Conservation (phyloP, 2,113 vertebrate genomes). For the Cyprinodon brontotheroides region DNA sequence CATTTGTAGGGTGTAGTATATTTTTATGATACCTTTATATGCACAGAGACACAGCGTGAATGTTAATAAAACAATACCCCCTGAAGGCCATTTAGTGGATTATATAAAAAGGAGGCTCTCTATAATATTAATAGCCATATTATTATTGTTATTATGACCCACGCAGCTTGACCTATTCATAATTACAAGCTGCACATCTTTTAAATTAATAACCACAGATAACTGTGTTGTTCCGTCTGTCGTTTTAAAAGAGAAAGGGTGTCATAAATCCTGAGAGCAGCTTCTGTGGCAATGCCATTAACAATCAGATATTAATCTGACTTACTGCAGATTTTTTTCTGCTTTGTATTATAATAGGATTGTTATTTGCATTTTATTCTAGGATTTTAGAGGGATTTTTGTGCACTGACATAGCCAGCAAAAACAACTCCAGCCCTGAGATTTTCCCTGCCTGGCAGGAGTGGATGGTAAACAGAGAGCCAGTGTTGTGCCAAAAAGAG, state of each 20-base stretch:
- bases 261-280: slow-evolving; percentile 31
- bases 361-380: slow-evolving; percentile 46
- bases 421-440: slow-evolving; percentile 32
- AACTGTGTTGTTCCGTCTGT: slow-evolving; percentile 3
- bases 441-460: slow-evolving; percentile 30
- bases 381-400: slow-evolving; percentile 11
- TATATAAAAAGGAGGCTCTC: slow-evolving; percentile 21
- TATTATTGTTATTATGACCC: slow-evolving; percentile 22
- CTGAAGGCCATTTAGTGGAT: slow-evolving; percentile 33
- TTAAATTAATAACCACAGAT: slow-evolving; percentile 24
- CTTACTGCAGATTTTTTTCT: slow-evolving; percentile 25
- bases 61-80: slow-evolving; percentile 36
- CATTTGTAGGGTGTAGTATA: background rate
- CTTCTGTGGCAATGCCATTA: slow-evolving; percentile 47
- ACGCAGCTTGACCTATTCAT: slow-evolving; percentile 28
- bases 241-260: slow-evolving; percentile 23
- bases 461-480: slow-evolving; percentile 43
- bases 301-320: slow-evolving; percentile 46
- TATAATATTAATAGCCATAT: slow-evolving; percentile 22
- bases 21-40: slow-evolving; percentile 16
- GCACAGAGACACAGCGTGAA: slow-evolving; percentile 6
- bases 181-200: slow-evolving; percentile 34
- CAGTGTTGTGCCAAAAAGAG: slow-evolving; percentile 59
- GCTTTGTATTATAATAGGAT: slow-evolving; percentile 30
- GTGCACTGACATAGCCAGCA: background rate